Conservation (phyloP, 1,140 invertebrate genomes). For the Melipona quadrifasciata region DNA sequence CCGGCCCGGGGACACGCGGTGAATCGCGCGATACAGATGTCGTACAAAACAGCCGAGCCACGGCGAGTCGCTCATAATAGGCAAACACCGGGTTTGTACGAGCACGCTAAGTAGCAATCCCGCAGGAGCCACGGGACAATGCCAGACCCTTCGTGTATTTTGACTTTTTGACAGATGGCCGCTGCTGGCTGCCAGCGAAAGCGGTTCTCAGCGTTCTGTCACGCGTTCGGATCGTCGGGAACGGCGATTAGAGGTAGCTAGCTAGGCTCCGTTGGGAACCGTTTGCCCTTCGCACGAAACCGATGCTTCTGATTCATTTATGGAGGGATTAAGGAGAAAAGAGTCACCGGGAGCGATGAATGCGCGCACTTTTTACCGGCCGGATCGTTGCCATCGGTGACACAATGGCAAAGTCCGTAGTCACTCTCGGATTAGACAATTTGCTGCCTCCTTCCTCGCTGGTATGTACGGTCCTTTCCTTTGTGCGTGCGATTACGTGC, state of each 20-base stretch:
- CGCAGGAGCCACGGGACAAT: constrained; percentile 75
- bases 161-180: constrained; percentile 80
- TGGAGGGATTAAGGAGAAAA: constrained; percentile 37
- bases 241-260: neutral
- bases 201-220: constrained; percentile 29
- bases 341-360: neutral
- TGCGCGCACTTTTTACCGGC: constrained; percentile 24
- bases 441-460: neutral
- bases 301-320: constrained; percentile 38
- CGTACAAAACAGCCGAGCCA: constrained; percentile 73
- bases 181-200: constrained; percentile 37
- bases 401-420: neutral
- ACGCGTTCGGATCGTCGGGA: neutral
- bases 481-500: no score
- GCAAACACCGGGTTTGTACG: constrained; percentile 64
- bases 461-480: neutral
- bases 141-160: constrained; percentile 76
- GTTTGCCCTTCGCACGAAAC: constrained; percentile 7
- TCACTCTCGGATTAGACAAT: constrained; percentile 31
- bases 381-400: neutral
- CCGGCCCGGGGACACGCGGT: constrained; percentile 41
- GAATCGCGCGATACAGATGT: constrained; percentile 75
- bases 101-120: constrained; percentile 78
- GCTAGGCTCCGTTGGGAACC: neutral
- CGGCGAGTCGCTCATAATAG: constrained; percentile 64